Evolutionary conservation across 2,797 vertebrate genomes (phyloP).

Genomic region (Siniperca obscura): DNA sequence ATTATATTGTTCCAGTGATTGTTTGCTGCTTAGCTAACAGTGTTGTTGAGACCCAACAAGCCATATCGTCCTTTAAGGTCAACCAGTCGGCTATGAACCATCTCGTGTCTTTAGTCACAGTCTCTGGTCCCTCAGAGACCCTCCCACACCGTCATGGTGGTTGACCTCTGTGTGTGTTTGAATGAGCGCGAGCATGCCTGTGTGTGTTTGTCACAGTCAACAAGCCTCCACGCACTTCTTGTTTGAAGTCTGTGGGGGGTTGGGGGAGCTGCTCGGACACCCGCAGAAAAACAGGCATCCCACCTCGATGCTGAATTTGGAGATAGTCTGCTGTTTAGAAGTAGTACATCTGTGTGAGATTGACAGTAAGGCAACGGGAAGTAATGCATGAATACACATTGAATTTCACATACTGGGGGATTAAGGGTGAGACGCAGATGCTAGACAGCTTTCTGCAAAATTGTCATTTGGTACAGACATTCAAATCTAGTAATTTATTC

Average conservation of each 20-base stretch:
- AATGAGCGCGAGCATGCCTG: constrained; percentile 34
- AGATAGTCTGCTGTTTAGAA: constrained; percentile 75
- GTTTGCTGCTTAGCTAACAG: constrained; percentile 38
- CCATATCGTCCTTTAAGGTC: constrained; percentile 59
- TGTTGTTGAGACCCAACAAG: constrained; percentile 55
- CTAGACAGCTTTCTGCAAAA: neutral
- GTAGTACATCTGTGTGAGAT: constrained; percentile 68
- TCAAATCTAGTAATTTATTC: neutral
- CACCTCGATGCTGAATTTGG: constrained; percentile 81
- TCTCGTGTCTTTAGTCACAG: constrained; percentile 57
- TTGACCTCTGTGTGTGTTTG: constrained; percentile 64
- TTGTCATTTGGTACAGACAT: neutral
- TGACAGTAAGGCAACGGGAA: constrained; percentile 48
- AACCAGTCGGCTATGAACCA: constrained; percentile 59
- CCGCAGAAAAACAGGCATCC: constrained; percentile 64
- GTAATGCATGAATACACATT: constrained; percentile 45
- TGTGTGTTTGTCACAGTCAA: constrained; percentile 68
- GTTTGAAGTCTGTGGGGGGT: constrained; percentile 62
- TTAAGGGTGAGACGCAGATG: neutral
- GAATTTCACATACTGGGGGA: neutral
- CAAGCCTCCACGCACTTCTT: constrained; percentile 44
- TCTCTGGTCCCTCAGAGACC: constrained; percentile 43
- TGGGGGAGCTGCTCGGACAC: constrained; percentile 40
- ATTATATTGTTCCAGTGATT: constrained; percentile 42
- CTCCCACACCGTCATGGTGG: constrained; percentile 61